These are phyloP conservation scores for Glyptemys insculpta DNA, from an alignment of 2,797 vertebrate genomes.

Conservation along the genomic window DNA sequence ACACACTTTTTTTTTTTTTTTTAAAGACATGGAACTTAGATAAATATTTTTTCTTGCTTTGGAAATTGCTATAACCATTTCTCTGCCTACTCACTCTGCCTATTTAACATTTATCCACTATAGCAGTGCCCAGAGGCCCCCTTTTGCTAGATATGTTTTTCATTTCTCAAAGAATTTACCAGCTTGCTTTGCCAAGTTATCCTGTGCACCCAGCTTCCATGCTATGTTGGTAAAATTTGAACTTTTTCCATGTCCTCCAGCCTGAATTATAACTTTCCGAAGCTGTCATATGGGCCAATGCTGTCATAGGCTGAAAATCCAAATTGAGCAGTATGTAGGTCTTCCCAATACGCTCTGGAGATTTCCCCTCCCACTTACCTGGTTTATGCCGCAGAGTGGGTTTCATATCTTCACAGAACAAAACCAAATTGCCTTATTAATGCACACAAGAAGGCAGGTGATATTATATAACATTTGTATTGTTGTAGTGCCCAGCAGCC, in stretches of 20 bases:
- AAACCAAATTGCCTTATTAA: background rate
- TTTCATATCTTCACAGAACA: background rate
- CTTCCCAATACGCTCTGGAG: background rate
- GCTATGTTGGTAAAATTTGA: slow-evolving; percentile 21
- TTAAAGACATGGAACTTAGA: background rate
- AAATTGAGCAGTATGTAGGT: background rate
- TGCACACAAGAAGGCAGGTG: background rate
- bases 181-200: slow-evolving; percentile 10
- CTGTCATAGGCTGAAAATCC: background rate
- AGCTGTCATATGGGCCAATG: background rate
- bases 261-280: background rate
- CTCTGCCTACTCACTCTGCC: too few relatives aligned
- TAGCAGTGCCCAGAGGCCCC: background rate
- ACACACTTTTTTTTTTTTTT: background rate
- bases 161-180: background rate
- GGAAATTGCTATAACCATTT: background rate
- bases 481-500: background rate
- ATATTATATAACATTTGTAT: background rate
- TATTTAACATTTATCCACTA: background rate
- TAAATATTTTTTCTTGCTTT: background rate
- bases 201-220: background rate
- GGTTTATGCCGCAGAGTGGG: background rate
- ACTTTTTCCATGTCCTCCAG: background rate
- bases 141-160: background rate
- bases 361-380: background rate